Conservation (phyloP, 2,888 invertebrate genomes). For the Ophion ventricosus region DNA sequence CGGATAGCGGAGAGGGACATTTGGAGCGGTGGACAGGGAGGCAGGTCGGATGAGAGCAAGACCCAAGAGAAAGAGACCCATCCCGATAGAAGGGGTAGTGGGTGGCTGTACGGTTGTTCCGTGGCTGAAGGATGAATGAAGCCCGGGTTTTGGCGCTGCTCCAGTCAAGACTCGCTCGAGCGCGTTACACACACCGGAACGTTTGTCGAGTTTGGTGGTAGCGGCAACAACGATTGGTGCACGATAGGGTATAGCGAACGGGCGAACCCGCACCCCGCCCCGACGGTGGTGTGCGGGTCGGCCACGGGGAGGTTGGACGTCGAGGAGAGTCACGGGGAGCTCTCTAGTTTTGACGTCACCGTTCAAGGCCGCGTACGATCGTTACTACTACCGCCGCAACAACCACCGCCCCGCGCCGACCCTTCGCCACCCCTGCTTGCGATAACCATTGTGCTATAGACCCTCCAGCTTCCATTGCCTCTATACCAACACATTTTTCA, state of each 20-base stretch:
- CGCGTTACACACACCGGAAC: constrained; percentile 55
- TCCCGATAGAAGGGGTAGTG: constrained; percentile 20
- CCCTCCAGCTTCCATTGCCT: not conserved
- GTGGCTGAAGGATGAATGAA: constrained; percentile 73
- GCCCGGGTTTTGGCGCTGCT: constrained; percentile 73
- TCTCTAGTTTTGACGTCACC: constrained; percentile 74
- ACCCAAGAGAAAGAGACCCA: not conserved
- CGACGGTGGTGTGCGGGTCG: constrained; percentile 24
- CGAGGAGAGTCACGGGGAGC: constrained; percentile 67
- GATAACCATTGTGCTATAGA: constrained; percentile 25
- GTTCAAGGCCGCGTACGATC: constrained; percentile 75
- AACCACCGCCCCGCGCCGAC: constrained; percentile 50
- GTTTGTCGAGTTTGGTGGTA: constrained; percentile 50
- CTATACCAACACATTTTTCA: not conserved
- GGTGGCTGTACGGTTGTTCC: constrained; percentile 53
- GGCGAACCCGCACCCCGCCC: not conserved
- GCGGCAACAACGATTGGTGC: constrained; percentile 56
- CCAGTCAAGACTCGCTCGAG: constrained; percentile 66
- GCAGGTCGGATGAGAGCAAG: not conserved
- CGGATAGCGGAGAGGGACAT: constrained; percentile 1
- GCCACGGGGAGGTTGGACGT: constrained; percentile 44
- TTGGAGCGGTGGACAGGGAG: not conserved
- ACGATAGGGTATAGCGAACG: constrained; percentile 33
- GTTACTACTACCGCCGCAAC: constrained; percentile 70
- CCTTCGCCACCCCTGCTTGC: constrained; percentile 17